Percentiles rank a stretch among this genome's conserved stretches.
Conservation (phyloP, 2,888 invertebrate species). For the Chloromyia formosa region DNA sequence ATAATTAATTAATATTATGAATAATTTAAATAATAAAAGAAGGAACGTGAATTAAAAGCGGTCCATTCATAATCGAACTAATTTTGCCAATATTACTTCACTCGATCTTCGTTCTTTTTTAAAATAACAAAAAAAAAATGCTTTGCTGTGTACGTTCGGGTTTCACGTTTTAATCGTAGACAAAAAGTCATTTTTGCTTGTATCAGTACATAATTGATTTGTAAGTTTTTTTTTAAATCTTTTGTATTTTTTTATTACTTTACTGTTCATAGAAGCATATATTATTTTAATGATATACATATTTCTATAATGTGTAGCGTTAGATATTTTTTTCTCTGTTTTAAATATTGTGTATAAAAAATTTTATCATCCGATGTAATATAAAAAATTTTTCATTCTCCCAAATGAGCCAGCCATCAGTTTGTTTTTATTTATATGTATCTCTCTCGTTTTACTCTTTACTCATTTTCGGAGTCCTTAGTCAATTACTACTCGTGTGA, state of each 20-base stretch:
- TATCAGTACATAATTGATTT: too few relatives aligned
- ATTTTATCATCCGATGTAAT: constrained; percentile 34
- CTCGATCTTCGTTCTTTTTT: too few relatives aligned
- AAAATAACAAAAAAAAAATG: too few relatives aligned
- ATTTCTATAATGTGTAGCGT: constrained; percentile 26
- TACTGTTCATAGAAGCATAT: constrained; percentile 32
- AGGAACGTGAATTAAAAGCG: too few relatives aligned
- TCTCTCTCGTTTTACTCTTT: constrained; percentile 17
- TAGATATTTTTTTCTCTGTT: constrained; percentile 26
- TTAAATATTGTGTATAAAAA: constrained; percentile 40
- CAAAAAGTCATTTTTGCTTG: background rate
- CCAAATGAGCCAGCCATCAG: constrained; percentile 13
- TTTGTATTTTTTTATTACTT: constrained; percentile 4
- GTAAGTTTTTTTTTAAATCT: constrained; percentile 12
- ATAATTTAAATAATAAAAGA: too few relatives aligned
- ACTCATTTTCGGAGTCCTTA: constrained; percentile 29
- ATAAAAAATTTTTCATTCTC: constrained; percentile 34
- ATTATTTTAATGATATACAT: constrained; percentile 21
- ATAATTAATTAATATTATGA: background rate
- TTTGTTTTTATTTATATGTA: background rate
- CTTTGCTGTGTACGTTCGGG: too few relatives aligned
- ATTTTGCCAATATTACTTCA: too few relatives aligned
- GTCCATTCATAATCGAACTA: too few relatives aligned
- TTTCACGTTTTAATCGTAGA: too few relatives aligned
- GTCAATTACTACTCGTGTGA: constrained; percentile 59